Evolutionary conservation across 35 echinoderm and acorn worm genomes (phyloP).

Genomic region (Amphiura filiformis): DNA sequence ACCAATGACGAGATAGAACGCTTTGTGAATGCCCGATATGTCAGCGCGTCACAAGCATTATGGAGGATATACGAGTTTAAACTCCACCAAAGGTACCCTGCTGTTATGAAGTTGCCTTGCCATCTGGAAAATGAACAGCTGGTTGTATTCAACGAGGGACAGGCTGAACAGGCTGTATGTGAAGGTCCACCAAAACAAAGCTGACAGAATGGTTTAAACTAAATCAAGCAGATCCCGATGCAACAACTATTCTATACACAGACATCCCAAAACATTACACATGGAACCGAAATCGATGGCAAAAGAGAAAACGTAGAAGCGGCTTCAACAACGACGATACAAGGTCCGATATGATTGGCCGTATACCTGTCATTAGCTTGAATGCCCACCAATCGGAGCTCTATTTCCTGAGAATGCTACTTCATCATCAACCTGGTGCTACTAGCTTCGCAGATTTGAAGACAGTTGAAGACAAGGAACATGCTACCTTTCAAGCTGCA

Average conservation of each 20-base stretch:
- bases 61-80: constrained; percentile 8
- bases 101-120: constrained; percentile 1
- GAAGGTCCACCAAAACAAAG: neutral
- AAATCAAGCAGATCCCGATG: neutral
- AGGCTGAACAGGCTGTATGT: neutral
- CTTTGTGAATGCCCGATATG: constrained; percentile 26
- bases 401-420: constrained; percentile 11
- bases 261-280: neutral
- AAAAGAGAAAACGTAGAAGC: too few species aligned
- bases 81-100: neutral
- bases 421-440: constrained; percentile 1
- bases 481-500: neutral
- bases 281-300: too few species aligned
- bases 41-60: constrained; percentile 14
- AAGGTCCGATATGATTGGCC: neutral
- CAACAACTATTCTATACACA: neutral
- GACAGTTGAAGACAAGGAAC: neutral
- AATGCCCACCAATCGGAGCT: constrained; percentile 4
- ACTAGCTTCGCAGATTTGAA: neutral
- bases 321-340: neutral
- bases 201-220: neutral
- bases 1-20: constrained; percentile 9
- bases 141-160: constrained; percentile 1
- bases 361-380: neutral
- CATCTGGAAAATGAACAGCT: constrained; percentile 16